Evolutionary conservation across 2,797 vertebrate species (phyloP), one percentile per base, ranked within the genome.

Genomic region (Rallus crepitans): DNA sequence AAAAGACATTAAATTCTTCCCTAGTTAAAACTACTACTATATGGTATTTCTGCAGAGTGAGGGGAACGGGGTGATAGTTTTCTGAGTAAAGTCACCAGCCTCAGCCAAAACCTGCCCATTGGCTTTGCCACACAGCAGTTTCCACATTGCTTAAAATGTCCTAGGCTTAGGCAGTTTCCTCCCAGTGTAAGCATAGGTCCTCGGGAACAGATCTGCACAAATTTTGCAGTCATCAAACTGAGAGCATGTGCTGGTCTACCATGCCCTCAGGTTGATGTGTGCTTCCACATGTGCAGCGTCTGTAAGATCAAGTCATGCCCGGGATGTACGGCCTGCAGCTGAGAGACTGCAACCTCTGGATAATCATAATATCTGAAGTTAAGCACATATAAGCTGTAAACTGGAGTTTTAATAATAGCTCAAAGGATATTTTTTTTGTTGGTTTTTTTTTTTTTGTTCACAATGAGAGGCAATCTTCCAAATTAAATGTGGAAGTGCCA

Each of bases 161-260:
- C 31, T 63, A 55, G 18, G 5, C 11, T 28, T 27, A 37, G 20
- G 12, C 18, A 71, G 33, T 42, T 95, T 78, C 21, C 1, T 75
- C 12, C 7, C 33, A n/a, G 15, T 8, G 8, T 28, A 1, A 25
- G 4, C 20, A 35, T 0, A 60, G 12, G 8, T 6, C 3, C 65
- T 17, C 21, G 47, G 65, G 25, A 73, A 7, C 15, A 77, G 31
- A 77, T 12, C 11, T 30, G 15, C 24, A 31, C 24, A 45, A 12
- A 63, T 55, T 63, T 20, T 79, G 7, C 6, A 35, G 7, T 6
- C 9, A 69, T 15, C 39, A 47, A 25, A 12, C 3, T 47, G 28
- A 76, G 6, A 72, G 3, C 9, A 18, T 13, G 17, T 25, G 28
- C 4, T 7, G 31, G 31, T 35, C 18, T 33, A 15, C 18, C 7